phyloP scores from a whole-genome alignment of 2,888 invertebrate species.

The Agriopis leucophaearia region DNA sequence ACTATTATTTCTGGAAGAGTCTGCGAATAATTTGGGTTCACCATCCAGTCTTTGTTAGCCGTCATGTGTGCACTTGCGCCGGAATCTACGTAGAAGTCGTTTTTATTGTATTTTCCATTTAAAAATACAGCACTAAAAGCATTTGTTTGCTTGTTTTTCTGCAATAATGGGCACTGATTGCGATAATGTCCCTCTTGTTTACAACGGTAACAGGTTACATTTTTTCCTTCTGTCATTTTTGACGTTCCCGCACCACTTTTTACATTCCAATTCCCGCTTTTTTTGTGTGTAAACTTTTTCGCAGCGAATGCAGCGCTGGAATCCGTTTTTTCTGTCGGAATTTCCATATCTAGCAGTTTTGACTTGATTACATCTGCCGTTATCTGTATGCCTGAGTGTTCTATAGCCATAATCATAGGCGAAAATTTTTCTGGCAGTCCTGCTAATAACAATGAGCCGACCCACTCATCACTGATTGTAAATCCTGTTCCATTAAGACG shows the following conservation, averaged over 20 bases:
- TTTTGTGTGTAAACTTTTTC: not conserved
- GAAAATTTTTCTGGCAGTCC: not conserved
- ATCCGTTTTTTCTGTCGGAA: no score
- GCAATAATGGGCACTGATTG: not conserved
- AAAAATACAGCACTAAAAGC: slow-evolving; percentile 2
- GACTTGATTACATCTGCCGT: no score
- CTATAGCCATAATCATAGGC: no score
- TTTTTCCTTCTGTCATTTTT: not conserved
- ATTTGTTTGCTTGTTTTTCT: not conserved
- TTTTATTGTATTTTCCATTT: not conserved
- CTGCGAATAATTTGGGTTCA: not conserved
- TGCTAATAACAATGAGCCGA: slow-evolving; percentile 5
- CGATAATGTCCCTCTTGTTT: not conserved
- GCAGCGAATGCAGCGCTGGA: no score
- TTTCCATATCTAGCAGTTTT: no score
- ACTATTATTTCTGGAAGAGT: slow-evolving; percentile 35
- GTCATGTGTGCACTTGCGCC: slow-evolving; percentile 28
- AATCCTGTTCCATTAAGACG: slow-evolving; percentile 1
- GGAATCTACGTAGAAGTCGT: slow-evolving; percentile 1
- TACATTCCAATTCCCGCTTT: not conserved
- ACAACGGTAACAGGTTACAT: not conserved
- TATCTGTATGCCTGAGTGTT: no score
- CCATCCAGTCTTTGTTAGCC: slow-evolving; percentile 9
- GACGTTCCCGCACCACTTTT: not conserved
- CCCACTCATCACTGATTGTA: slow-evolving; percentile 4